Conservation (phyloP, 2,888 invertebrate genomes). For the Hypomecis punctinalis region DNA sequence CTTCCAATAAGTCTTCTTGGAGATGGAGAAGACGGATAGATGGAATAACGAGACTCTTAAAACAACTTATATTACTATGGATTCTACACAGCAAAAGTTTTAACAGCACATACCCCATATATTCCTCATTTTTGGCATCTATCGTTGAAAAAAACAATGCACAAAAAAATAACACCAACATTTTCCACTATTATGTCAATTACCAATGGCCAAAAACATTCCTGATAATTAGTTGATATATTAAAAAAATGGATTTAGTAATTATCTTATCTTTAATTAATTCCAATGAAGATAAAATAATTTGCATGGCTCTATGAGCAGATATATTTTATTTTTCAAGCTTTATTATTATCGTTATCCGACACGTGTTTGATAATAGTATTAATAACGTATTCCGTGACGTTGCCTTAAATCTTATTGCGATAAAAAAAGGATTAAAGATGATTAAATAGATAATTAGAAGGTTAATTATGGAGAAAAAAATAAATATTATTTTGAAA, state of each 20-base stretch:
- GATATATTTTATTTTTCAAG: constrained; percentile 2
- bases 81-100: neutral
- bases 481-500: too few species aligned
- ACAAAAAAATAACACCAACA: constrained; percentile 24
- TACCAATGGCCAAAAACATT: constrained; percentile 5
- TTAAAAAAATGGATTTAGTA: neutral
- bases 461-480: neutral
- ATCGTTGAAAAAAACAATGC: constrained; percentile 43
- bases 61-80: neutral
- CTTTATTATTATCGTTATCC: neutral
- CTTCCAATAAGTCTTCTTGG: too few species aligned
- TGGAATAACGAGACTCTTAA: too few species aligned
- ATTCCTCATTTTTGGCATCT: constrained; percentile 61
- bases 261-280: constrained; percentile 19
- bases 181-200: constrained; percentile 7
- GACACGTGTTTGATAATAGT: constrained; percentile 1
- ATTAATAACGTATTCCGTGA: neutral
- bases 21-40: too few species aligned
- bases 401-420: neutral
- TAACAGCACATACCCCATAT: constrained; percentile 59
- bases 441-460: neutral
- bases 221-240: constrained; percentile 7
- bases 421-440: neutral
- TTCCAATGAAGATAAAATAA: constrained; percentile 11
- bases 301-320: neutral